These are phyloP conservation scores for Darwinula stevensoni DNA, from an alignment of 2,888 invertebrate species.

Conservation along the genomic window DNA sequence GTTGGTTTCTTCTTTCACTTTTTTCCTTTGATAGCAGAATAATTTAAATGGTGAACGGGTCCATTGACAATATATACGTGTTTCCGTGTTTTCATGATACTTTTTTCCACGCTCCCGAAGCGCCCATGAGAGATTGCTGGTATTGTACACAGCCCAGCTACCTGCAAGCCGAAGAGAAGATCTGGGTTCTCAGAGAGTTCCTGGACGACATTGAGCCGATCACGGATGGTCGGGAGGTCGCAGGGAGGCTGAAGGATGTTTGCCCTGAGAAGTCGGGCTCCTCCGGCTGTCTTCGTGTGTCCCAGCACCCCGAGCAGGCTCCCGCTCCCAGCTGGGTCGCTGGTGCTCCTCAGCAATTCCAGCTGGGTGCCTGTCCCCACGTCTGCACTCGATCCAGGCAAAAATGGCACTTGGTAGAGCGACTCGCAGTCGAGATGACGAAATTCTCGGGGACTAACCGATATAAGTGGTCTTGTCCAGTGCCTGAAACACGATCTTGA, in stretches of 20 bases:
- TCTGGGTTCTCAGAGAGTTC: constrained; percentile 38
- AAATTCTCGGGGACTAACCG: constrained; percentile 33
- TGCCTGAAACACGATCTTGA: constrained; percentile 50
- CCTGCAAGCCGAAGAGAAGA: constrained; percentile 30
- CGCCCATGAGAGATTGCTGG: too few species aligned
- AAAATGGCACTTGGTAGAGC: not conserved
- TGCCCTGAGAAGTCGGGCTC: constrained; percentile 43
- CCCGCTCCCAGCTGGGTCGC: constrained; percentile 10
- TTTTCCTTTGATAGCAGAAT: too few species aligned
- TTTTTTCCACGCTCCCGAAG: too few species aligned
- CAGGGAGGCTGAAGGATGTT: constrained; percentile 37
- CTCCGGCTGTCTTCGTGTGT: constrained; percentile 36
- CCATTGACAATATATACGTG: too few species aligned
- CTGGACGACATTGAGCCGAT: constrained; percentile 37
- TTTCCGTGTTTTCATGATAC: too few species aligned
- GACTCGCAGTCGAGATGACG: not conserved
- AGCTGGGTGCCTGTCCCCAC: constrained; percentile 47
- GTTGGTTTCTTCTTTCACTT: too few species aligned
- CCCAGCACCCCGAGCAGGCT: constrained; percentile 32
- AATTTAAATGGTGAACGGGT: too few species aligned
- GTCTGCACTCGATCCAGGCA: constrained; percentile 30
- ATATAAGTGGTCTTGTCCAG: constrained; percentile 52
- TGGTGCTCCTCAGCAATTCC: constrained; percentile 19
- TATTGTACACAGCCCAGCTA: constrained; percentile 12
- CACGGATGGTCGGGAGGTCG: constrained; percentile 29